phyloP scores from a whole-genome alignment of 2,888 invertebrate genomes.

The Ophioninae sp. region DNA sequence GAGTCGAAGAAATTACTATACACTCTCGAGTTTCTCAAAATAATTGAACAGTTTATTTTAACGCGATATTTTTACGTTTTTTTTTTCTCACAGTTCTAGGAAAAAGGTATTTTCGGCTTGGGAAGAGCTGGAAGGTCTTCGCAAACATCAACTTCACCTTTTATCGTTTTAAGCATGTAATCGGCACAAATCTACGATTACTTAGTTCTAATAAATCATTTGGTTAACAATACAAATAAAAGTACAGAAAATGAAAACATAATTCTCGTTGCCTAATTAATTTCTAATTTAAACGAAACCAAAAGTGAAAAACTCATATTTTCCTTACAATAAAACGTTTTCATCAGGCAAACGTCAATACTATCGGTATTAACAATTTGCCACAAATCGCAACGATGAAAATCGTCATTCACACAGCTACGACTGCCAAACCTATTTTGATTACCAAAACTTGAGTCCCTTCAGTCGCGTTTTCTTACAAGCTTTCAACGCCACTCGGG shows the following conservation, averaged over 20 bases:
- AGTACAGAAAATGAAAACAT: too few relatives aligned
- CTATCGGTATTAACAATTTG: not conserved
- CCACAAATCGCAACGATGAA: too few relatives aligned
- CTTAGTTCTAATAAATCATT: too few relatives aligned
- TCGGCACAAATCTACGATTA: too few relatives aligned
- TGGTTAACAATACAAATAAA: too few relatives aligned
- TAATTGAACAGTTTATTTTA: conserved; percentile 56
- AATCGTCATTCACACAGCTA: not conserved
- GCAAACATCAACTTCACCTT: not conserved
- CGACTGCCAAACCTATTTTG: not conserved
- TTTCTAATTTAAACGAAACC: too few relatives aligned
- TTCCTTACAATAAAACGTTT: not conserved
- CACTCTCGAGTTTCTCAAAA: conserved; percentile 45
- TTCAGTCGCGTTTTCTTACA: not conserved
- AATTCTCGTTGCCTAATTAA: too few relatives aligned
- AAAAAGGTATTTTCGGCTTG: conserved; percentile 7
- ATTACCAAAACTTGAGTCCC: not conserved
- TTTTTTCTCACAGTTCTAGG: conserved; percentile 18
- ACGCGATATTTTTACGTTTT: conserved; percentile 14
- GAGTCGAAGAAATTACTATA: conserved; percentile 28
- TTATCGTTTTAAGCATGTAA: too few relatives aligned
- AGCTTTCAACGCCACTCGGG: not conserved
- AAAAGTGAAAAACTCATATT: not conserved
- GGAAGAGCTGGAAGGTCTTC: not conserved
- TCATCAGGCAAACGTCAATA: not conserved